Evolutionary conservation across 2,113 vertebrate species (phyloP), one percentile per base, ranked within the genome.

Genomic region (Lycaon pictus): DNA sequence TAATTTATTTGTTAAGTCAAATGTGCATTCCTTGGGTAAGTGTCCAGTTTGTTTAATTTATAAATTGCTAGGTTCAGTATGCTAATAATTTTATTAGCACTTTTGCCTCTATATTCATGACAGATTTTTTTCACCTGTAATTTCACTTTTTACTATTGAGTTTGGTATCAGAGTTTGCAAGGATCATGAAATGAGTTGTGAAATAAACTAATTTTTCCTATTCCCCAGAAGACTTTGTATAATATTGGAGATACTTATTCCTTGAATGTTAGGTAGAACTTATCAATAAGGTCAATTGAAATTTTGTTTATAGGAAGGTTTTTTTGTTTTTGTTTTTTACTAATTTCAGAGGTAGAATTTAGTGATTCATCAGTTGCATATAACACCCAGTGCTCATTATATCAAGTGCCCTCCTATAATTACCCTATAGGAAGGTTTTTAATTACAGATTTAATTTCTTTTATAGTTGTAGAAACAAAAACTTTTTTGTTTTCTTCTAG

Each of bases 361-460:
- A 58, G 19, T 58, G 56, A 58, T 58, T 58, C 56, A 58, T 58
- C 19, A 2, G 56, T 58, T 58, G 56, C 17, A 58, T 58, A 58
- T 58, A 20, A 58, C 56, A 58, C 6, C 56, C 17, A 58, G 56
- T 20, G 56, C 56, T 58, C 56, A 58, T 58, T 58, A 58, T 19
- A 58, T 7, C 56, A 58, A 58, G 56, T 58, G 56, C 56, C 56
- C 19, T 58, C 56, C 56, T 58, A 43, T 58, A 58, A 58, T 19
- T 19, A 58, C 56, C 56, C 56, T 96, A 32, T 80, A 35, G 13
- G 35, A 95, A 90, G 5, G 4, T 19, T 92, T 94, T 88, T 58
- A 56, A 74, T 89, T 89, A 80, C 12, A 79, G 63, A 94, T 71
- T 85, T 13, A 94, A 7, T 72, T 92, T 86, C 35, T 96, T 80